Evolutionary conservation across 2,888 invertebrate species (phyloP).

Genomic region (Hipparchia sbordonii): DNA sequence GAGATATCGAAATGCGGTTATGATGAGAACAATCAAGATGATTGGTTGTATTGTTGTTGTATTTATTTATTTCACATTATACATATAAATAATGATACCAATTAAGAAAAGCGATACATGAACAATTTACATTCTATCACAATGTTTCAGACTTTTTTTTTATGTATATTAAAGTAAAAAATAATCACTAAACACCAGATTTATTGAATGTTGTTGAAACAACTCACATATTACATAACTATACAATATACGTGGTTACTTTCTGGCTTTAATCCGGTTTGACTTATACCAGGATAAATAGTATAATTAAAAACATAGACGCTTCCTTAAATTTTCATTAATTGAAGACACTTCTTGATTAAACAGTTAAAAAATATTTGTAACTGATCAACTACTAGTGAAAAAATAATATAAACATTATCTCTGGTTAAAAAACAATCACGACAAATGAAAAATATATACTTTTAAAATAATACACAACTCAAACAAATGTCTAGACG

Average conservation of each 20-base stretch:
- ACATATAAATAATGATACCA: slow-evolving; percentile 41
- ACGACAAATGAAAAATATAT: background rate
- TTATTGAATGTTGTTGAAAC: slow-evolving; percentile 38
- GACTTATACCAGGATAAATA: background rate
- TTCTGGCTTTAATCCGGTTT: background rate
- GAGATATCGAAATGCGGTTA: no score
- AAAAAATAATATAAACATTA: slow-evolving; percentile 4
- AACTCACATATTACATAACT: background rate
- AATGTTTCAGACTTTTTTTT: slow-evolving; percentile 63
- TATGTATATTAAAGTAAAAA: slow-evolving; percentile 45
- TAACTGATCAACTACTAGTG: background rate
- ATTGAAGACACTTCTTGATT: background rate
- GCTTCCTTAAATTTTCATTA: background rate
- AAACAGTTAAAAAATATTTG: background rate
- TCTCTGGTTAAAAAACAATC: slow-evolving; percentile 1
- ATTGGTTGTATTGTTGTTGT: no score
- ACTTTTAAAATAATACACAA: slow-evolving; percentile 3
- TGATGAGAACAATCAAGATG: no score
- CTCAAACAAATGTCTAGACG: slow-evolving; percentile 21
- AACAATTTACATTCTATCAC: slow-evolving; percentile 66
- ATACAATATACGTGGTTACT: background rate
- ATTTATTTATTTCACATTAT: slow-evolving; percentile 44
- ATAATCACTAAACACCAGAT: slow-evolving; percentile 50
- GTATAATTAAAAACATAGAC: background rate
- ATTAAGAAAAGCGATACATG: slow-evolving; percentile 51